phyloP scores from a whole-genome alignment of 1,140 invertebrate species.

The Samia ricini region DNA sequence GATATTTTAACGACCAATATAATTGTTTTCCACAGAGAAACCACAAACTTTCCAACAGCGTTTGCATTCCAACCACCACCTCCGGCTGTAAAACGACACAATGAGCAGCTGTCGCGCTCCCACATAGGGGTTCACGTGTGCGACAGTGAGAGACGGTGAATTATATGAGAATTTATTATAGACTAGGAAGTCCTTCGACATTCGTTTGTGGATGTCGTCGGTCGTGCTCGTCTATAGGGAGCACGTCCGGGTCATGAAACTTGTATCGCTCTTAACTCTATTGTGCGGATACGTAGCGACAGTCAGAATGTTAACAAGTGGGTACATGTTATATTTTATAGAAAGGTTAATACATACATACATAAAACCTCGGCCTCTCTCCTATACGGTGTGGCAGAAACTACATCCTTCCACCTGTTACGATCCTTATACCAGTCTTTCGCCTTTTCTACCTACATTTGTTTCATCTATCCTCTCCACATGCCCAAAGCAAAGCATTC shows the following conservation, averaged over 20 bases:
- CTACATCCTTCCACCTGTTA: too few relatives aligned
- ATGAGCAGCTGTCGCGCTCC: slow-evolving; percentile 4
- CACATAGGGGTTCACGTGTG: neutral
- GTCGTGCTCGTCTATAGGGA: slow-evolving; percentile 22
- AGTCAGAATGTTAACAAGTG: neutral
- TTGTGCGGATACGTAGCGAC: neutral
- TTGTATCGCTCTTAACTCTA: slow-evolving; percentile 1
- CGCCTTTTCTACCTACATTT: too few relatives aligned
- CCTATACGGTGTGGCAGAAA: too few relatives aligned
- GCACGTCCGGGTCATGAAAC: slow-evolving; percentile 26
- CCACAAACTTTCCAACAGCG: slow-evolving; percentile 19
- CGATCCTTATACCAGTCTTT: too few relatives aligned
- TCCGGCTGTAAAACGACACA: slow-evolving; percentile 5
- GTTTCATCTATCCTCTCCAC: too few relatives aligned
- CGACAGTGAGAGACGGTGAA: slow-evolving; percentile 6
- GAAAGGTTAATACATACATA: neutral
- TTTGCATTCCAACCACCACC: slow-evolving; percentile 16
- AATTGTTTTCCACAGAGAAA: slow-evolving; percentile 25
- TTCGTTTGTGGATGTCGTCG: slow-evolving; percentile 31
- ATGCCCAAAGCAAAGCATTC: too few relatives aligned
- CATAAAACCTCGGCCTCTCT: too few relatives aligned
- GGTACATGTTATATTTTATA: neutral
- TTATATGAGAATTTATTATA: slow-evolving; percentile 15
- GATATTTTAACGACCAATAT: slow-evolving; percentile 12
- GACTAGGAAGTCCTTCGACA: slow-evolving; percentile 32